phyloP scores from a whole-genome alignment of 2,797 vertebrate genomes.

The Eulemur albifrons region DNA sequence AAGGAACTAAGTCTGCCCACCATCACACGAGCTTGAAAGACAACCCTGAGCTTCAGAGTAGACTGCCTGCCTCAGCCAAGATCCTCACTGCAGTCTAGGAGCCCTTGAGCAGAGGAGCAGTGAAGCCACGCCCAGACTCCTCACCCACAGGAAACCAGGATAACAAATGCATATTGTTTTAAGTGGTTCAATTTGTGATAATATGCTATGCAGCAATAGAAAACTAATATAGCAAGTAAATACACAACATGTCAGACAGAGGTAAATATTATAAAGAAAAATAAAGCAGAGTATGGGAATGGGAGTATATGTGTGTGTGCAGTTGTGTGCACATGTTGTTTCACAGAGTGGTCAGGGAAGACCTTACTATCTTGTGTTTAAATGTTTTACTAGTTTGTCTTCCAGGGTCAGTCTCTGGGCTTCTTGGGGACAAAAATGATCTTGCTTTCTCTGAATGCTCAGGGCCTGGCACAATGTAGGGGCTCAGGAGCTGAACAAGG shows the following conservation, averaged over 20 bases:
- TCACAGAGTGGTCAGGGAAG: background rate
- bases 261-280: background rate
- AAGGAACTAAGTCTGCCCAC: too few relatives aligned
- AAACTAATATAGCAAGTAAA: background rate
- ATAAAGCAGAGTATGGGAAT: background rate
- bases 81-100: background rate
- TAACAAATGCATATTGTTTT: background rate
- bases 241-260: background rate
- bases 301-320: background rate
- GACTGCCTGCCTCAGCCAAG: background rate
- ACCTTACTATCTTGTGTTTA: background rate
- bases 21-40: too few relatives aligned
- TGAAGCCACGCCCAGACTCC: background rate
- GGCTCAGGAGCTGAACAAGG: background rate
- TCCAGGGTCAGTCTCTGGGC: background rate
- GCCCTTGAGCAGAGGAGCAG: background rate
- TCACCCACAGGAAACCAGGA: background rate
- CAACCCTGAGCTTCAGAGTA: background rate
- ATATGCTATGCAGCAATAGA: background rate
- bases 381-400: background rate
- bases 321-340: background rate
- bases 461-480: background rate
- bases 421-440: background rate
- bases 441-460: background rate
- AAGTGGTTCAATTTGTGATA: background rate